These are phyloP conservation scores for Ceratina calcarata DNA, from an alignment of 1,140 invertebrate species.

Conservation along the genomic window DNA sequence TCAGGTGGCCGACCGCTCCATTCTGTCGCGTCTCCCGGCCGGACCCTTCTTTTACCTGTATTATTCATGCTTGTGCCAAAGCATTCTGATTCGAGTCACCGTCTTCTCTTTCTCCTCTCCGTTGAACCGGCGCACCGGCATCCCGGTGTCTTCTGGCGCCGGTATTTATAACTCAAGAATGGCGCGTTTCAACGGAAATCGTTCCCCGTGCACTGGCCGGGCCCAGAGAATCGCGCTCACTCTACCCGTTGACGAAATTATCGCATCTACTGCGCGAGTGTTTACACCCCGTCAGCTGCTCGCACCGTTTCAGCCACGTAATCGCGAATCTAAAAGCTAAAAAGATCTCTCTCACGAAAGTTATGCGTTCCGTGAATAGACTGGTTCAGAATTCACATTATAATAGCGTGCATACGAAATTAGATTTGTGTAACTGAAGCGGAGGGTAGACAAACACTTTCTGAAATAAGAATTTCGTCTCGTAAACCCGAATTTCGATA, in stretches of 20 bases:
- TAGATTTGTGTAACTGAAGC: not conserved
- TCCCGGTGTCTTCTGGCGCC: conserved; percentile 38
- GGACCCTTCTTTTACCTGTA: conserved; percentile 48
- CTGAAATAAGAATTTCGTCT: not conserved
- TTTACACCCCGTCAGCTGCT: conserved; percentile 45
- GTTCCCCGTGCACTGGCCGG: not conserved
- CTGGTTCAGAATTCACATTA: not conserved
- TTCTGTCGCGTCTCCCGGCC: conserved; percentile 46
- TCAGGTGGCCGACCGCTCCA: conserved; percentile 67
- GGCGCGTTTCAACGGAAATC: conserved; percentile 59
- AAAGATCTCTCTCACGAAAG: not conserved
- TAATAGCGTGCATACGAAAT: not conserved
- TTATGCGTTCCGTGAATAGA: not conserved
- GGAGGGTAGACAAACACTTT: too few relatives aligned
- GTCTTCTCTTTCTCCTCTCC: not conserved
- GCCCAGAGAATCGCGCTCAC: not conserved
- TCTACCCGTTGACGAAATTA: conserved; percentile 59
- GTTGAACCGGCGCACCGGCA: conserved; percentile 14
- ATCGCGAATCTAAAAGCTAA: not conserved
- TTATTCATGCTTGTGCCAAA: not conserved
- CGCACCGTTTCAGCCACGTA: conserved; percentile 8
- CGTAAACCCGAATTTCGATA: not conserved
- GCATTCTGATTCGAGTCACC: conserved; percentile 10
- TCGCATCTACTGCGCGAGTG: conserved; percentile 35
- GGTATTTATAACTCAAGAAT: conserved; percentile 75